Evolutionary conservation across 2,113 vertebrate genomes (phyloP), one percentile per base, ranked within the genome.

Genomic region (Solea solea): DNA sequence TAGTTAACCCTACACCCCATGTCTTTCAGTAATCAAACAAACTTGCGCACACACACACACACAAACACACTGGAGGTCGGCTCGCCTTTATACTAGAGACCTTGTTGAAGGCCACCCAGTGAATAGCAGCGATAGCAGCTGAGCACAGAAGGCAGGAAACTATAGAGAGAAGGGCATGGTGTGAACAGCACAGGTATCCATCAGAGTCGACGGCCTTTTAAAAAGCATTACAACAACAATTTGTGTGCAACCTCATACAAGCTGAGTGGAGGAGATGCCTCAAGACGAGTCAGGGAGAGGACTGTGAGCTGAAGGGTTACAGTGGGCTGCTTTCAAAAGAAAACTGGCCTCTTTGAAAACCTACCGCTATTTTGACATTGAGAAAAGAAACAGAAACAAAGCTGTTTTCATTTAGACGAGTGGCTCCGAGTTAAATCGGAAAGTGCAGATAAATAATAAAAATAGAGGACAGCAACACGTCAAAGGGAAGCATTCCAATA

Each of bases 141-240:
- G 52, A 0, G 68, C 81, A 65, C 55, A 72, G 79, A 86, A 53
- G 78, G 52, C 45, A 49, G 14, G 69, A 64, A 70, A 75, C 62
- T 21, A 14, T 14, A 68, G 78, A 78, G 79, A 83, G 74, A 77
- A 76, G 73, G 76, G 75, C 83, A 60, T 73, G 52, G 76, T 45
- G 16, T 44, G 68, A 46, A 14, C 56, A 27, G 70, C 53, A 67
- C 16, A 85, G 65, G 64, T 69, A 78, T 82, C 72, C 57, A 76
- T 84, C 64, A 58, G 85, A 72, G 67, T 39, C 14, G 64, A 56
- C 74, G 14, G 69, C 73, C 75, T 82, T 83, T 82, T 69, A 39
- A 78, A 78, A 80, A 81, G 62, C 77, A 78, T 69, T 71, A 79
- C 67, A 72, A 69, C 81, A 75, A 80, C 74, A 76, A 88, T 88